Conservation (phyloP, 1,140 invertebrate genomes). For the Metaphire vulgaris region DNA sequence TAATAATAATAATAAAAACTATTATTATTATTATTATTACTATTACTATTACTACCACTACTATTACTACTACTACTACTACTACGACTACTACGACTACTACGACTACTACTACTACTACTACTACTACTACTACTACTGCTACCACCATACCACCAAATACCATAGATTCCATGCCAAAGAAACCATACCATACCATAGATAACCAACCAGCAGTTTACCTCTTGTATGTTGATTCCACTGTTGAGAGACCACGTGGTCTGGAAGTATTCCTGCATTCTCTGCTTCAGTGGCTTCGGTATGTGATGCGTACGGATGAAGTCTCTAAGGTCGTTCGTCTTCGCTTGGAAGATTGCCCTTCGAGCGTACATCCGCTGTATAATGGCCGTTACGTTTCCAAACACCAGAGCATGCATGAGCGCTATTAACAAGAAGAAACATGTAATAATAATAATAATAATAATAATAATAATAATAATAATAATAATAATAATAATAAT, state of each 20-base stretch:
- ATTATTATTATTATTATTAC: no score
- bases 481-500: conserved; percentile 4
- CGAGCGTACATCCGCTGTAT: conserved; percentile 52
- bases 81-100: no score
- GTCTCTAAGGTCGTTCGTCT: conserved; percentile 51
- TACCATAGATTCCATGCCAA: no score
- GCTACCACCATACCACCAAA: no score
- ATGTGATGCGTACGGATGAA: conserved; percentile 56
- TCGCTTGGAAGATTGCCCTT: conserved; percentile 47
- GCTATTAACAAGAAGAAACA: neutral
- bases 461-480: conserved; percentile 1
- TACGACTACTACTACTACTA: no score
- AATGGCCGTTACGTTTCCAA: conserved; percentile 52
- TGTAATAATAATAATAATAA: conserved; percentile 1
- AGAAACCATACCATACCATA: no score
- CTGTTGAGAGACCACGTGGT: conserved; percentile 97
- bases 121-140: no score
- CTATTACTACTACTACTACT: no score
- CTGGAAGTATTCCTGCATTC: conserved; percentile 93
- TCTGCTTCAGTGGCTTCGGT: conserved; percentile 85
- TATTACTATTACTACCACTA: no score
- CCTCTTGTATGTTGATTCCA: conserved; percentile 72
- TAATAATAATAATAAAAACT: no score
- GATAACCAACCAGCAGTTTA: conserved; percentile 23
- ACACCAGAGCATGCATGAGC: conserved; percentile 41